Evolutionary conservation across 2,113 vertebrate species (phyloP).

Genomic region (Prietella phreatophila): DNA sequence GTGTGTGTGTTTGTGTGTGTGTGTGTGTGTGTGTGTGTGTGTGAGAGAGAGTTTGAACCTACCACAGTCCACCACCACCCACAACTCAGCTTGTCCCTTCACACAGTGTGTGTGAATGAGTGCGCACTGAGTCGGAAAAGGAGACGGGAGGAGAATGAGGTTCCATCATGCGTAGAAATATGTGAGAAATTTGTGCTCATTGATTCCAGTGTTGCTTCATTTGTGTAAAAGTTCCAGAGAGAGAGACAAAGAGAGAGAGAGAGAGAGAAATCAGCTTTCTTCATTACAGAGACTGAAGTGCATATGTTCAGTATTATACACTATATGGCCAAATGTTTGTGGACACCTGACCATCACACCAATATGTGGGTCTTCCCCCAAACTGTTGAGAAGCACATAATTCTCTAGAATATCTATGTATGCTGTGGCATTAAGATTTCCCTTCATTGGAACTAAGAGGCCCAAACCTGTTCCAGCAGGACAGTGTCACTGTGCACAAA

Average conservation of each 20-base stretch:
- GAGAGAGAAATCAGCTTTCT: not conserved
- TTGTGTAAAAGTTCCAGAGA: conserved; percentile 60
- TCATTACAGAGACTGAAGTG: not conserved
- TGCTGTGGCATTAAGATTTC: not conserved
- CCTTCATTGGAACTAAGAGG: not conserved
- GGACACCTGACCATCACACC: not conserved
- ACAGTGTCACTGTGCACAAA: not conserved
- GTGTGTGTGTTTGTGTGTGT: too few relatives aligned
- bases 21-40: too few relatives aligned
- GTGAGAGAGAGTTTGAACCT: not conserved
- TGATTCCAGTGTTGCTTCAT: conserved; percentile 72
- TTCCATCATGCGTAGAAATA: conserved; percentile 60
- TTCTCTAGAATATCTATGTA: not conserved
- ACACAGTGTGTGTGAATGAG: conserved; percentile 33
- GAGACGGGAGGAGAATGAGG: conserved; percentile 35
- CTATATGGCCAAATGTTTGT: not conserved
- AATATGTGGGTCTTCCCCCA: not conserved
- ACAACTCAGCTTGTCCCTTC: conserved; percentile 47
- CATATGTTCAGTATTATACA: not conserved
- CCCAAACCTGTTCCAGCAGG: not conserved
- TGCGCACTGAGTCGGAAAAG: conserved; percentile 38
- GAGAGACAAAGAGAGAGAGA: not conserved
- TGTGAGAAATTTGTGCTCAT: conserved; percentile 65
- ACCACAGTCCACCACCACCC: not conserved
- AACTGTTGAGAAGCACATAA: not conserved